Base-by-base conservation (phyloP, 2,888 invertebrate species). In the Megalurothrips usitatus region DNA sequence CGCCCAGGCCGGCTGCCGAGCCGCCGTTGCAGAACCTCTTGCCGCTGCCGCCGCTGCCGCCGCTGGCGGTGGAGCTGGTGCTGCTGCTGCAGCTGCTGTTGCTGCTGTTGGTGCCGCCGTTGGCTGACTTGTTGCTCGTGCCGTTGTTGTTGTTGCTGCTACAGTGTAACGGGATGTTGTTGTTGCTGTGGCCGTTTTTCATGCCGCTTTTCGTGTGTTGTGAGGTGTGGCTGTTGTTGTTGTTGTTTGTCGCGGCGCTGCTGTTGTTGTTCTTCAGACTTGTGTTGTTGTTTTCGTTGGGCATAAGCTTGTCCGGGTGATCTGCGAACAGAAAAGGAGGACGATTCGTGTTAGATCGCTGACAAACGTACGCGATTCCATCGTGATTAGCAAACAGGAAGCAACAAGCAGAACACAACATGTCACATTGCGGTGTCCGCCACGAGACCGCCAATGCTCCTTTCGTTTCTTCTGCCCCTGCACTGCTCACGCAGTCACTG, bases 1-100 rank as follows among this genome's bases (percentile, higher is more conserved):
- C 80, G 79, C 23, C 82, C 68, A 4, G 82, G 75, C 17, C 81
- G 85, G 47, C 85, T 80, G 58, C 11, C 1, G 58, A 58, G 58
- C 58, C 58, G 14, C 58, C 58, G 58, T 58, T 58, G 68, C 23
- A 23, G 26, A 75, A 75, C 68, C 68, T 75, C 68, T 75, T 75
- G 68, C 68, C 12, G 68, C 23, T 75, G 68, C 68, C 68, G 68
- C 68, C 23, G 68, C 68, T 68, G n/a, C n/a, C n/a, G 68, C 68
- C 12, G 68, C 23, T 75, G 68, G 26, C 68, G 11, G 26, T 75
- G 4, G 68, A 75, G 26, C 68, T 75, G 68, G 26, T 75, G 26
- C 68, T 75, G 68, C 68, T 75, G 68, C 23, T 26, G 26, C 68
- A 26, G 26, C 68, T 75, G 68, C 68, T 75, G 68, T 10, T 75